Evolutionary conservation across 2,113 vertebrate genomes (phyloP), one percentile per base, ranked within the genome.

Genomic region (Rallus limicola): DNA sequence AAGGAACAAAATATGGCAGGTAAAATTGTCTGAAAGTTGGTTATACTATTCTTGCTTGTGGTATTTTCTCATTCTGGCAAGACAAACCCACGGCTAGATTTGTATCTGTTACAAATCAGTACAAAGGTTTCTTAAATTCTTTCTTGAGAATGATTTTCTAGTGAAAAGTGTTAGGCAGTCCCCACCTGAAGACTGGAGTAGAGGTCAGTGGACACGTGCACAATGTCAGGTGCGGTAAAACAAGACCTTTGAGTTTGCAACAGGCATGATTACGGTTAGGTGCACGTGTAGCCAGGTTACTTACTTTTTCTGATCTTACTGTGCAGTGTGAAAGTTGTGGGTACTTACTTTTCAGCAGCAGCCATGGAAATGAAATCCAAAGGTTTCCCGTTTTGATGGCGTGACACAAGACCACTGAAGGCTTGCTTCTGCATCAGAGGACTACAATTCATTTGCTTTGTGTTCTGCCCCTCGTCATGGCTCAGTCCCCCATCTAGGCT

Each of bases 1-100:
- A 65, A 44, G 31, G n/a, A 59, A 44, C n/a, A 74, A 89, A 50
- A 55, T 0, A 0, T 18, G 16, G 3, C 28, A 50, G 9, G 19
- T 55, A 48, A 50, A 28, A 79, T 50, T 56, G 14, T 25, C 34
- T 70, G 14, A 38, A 52, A 12, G 58, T 74, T 50, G 7, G 1
- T 48, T 56, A 15, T 31, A 33, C 13, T 4, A 15, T 68, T 77
- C 56, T 44, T 74, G 5, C 13, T 56, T 33, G 7, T 42, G 40
- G 17, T 31, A 65, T 60, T 65, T 52, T 88, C 17, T 74, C 38
- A 21, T 58, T 81, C 29, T 81, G 48, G 21, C 26, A 40, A 14
- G 29, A 44, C 2, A 9, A 31, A 26, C 20, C 50, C 18, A 42
- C n/a, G 55, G 44, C 13, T 33, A 36, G 31, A 50, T 56, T 44